Percentiles rank a stretch among this genome's conserved stretches.
Conservation (phyloP, 1,140 invertebrate species). For the Ptiloglossa arizonensis region DNA sequence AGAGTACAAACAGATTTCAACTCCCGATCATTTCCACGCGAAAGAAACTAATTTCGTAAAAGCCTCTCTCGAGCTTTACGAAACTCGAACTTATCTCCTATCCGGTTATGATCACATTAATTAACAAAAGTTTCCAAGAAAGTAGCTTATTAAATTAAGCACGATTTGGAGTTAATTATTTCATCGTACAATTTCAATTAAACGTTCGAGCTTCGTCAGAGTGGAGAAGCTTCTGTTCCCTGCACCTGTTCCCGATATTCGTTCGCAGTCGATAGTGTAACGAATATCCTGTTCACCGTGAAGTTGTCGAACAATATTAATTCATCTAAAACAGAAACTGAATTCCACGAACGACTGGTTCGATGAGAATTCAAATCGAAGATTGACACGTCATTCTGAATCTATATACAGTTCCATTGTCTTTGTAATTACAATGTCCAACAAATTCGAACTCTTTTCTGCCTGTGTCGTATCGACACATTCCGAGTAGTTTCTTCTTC, state of each 20-base stretch:
- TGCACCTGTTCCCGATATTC: not conserved
- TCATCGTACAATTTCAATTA: slow-evolving; percentile 26
- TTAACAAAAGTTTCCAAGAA: slow-evolving; percentile 16
- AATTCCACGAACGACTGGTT: not conserved
- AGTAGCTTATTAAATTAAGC: slow-evolving; percentile 22
- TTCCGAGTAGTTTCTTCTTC: too few relatives aligned
- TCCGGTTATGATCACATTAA: slow-evolving; percentile 29
- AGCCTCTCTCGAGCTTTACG: not conserved
- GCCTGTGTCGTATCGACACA: too few relatives aligned
- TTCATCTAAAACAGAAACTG: not conserved
- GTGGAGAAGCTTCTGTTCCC: not conserved
- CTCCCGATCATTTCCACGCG: too few relatives aligned
- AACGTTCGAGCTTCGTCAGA: not conserved
- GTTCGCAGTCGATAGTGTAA: not conserved
- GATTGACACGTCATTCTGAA: too few relatives aligned
- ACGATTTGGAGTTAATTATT: slow-evolving; percentile 23
- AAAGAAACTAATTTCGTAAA: slow-evolving; percentile 29
- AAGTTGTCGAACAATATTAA: not conserved
- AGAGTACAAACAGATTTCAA: not conserved
- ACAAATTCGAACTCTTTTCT: too few relatives aligned
- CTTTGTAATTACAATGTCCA: too few relatives aligned
- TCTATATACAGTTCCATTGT: too few relatives aligned
- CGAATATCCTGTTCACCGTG: not conserved
- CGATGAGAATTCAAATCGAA: too few relatives aligned
- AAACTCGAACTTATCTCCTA: not conserved